Conservation (phyloP, 2,113 vertebrate species). For the Circaetus cinerascens region DNA sequence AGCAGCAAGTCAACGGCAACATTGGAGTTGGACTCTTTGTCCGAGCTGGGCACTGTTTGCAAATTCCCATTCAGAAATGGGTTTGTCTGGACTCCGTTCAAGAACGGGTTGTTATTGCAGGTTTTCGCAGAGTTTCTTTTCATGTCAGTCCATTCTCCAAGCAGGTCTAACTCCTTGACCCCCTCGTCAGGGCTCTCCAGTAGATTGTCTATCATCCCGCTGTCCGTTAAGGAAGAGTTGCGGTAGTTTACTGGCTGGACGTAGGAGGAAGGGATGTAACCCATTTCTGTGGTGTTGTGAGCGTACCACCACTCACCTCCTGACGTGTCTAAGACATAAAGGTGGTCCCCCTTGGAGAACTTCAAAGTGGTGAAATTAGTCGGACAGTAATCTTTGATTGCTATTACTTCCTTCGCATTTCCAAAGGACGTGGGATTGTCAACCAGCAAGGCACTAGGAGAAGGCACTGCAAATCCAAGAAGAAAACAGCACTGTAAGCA, state of each 20-base stretch:
- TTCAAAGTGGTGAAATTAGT: constrained; percentile 95
- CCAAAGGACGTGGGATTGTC: constrained; percentile 85
- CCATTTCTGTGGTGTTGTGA: constrained; percentile 97
- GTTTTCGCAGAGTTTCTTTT: constrained; percentile 67
- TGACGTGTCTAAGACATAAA: constrained; percentile 91
- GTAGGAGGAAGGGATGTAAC: constrained; percentile 93
- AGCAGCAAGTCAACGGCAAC: constrained; percentile 79
- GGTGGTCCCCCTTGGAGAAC: constrained; percentile 93
- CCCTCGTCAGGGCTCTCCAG: constrained; percentile 83
- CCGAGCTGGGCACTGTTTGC: constrained; percentile 55
- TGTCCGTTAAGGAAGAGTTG: constrained; percentile 89
- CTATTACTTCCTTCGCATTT: constrained; percentile 89
- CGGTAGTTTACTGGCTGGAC: constrained; percentile 86
- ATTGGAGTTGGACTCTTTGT: constrained; percentile 63
- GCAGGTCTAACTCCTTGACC: constrained; percentile 83
- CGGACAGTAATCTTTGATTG: constrained; percentile 94
- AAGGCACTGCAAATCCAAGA: constrained; percentile 82
- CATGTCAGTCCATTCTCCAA: constrained; percentile 75
- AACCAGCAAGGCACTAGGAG: constrained; percentile 90
- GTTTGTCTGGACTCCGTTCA: constrained; percentile 82
- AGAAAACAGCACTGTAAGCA: neutral
- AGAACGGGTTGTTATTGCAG: constrained; percentile 86
- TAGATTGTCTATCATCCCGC: constrained; percentile 87
- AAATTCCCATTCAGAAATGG: constrained; percentile 83
- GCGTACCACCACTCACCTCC: constrained; percentile 98